Base-by-base conservation (phyloP, 1,140 invertebrate genomes). In the Sogatella furcifera region DNA sequence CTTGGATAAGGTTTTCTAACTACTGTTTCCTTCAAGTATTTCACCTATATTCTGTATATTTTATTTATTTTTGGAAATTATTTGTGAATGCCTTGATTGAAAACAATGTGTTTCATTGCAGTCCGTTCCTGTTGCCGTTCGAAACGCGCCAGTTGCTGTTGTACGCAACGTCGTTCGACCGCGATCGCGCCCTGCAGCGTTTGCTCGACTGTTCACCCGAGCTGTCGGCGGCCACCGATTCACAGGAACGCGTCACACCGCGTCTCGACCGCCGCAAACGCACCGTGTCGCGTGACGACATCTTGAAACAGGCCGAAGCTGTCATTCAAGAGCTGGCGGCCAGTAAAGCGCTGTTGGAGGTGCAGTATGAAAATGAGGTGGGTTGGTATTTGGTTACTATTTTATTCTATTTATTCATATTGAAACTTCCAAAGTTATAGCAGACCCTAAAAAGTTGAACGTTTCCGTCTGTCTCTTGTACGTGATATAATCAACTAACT, bases 361-460 rank as follows among this genome's bases (percentile, higher is more conserved):
- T 94, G 67, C 93, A 97, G 77, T 98, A 98, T 76, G 93, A 97
- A 70, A 95, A 97, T 74, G 96, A 98, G 78, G 86, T 88, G 67
- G 38, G 61, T n/a, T n/a, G n/a, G n/a, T n/a, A n/a, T n/a, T n/a
- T n/a, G n/a, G n/a, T n/a, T n/a, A n/a, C n/a, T n/a, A n/a, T n/a
- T n/a, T n/a, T n/a, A n/a, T n/a, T n/a, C n/a, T n/a, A n/a, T n/a
- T n/a, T n/a, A n/a, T n/a, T n/a, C n/a, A n/a, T n/a, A n/a, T n/a
- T n/a, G n/a, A n/a, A n/a, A n/a, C n/a, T n/a, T n/a, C n/a, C n/a
- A n/a, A n/a, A n/a, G n/a, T n/a, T n/a, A n/a, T n/a, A n/a, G n/a
- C n/a, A n/a, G n/a, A n/a, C n/a, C n/a, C n/a, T n/a, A n/a, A n/a
- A n/a, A n/a, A n/a, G n/a, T n/a, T n/a, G n/a, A n/a, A n/a, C n/a